phyloP scores from a whole-genome alignment of 2,888 invertebrate species.

The Hyles lineata region DNA sequence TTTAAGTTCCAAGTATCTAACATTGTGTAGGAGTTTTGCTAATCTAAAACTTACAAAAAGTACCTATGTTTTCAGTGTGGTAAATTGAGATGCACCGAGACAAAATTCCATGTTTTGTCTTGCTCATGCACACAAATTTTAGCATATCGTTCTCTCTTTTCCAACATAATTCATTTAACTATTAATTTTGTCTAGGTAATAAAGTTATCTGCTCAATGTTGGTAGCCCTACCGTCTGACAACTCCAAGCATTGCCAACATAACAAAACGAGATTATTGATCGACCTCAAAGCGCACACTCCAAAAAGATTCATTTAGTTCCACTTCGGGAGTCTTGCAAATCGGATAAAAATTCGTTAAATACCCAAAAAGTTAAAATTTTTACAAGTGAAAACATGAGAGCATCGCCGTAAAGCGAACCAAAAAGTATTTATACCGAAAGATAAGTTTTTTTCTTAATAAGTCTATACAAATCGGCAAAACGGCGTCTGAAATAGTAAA shows the following conservation, averaged over 20 bases:
- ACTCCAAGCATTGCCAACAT: background rate
- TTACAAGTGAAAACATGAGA: background rate
- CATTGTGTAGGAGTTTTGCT: too few species aligned
- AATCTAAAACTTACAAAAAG: too few species aligned
- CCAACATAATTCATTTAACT: too few species aligned
- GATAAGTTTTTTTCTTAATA: background rate
- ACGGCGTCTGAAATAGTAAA: conserved; percentile 64
- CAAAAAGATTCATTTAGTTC: background rate
- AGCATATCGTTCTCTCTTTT: too few species aligned
- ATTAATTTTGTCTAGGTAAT: too few species aligned
- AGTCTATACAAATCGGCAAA: conserved; percentile 53
- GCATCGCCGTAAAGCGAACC: background rate
- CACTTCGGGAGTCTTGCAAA: background rate
- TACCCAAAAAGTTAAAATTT: background rate
- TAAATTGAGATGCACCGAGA: too few species aligned
- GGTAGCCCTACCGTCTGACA: background rate
- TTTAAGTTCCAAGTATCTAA: too few species aligned
- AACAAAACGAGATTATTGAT: background rate
- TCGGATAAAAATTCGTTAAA: conserved; percentile 7
- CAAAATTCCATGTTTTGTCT: too few species aligned
- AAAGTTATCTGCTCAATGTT: background rate
- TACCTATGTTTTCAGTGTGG: too few species aligned
- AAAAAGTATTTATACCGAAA: background rate
- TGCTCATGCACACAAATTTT: too few species aligned
- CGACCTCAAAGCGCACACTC: background rate